phyloP scores from a whole-genome alignment of 2,113 vertebrate genomes.

The Pithys albifrons region DNA sequence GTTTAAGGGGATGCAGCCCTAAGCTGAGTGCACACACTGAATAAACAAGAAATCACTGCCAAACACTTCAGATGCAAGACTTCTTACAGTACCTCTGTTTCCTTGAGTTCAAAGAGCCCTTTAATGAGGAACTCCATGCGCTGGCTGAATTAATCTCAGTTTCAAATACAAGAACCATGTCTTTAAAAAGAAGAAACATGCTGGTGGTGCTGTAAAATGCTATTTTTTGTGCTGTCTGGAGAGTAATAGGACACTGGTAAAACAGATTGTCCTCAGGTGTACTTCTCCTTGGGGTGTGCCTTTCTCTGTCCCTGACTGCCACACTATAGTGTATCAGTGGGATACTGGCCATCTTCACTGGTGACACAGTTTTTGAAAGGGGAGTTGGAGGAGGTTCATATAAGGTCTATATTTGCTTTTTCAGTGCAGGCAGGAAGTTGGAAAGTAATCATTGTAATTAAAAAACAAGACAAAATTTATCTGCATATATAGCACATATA shows the following conservation, averaged over 20 bases:
- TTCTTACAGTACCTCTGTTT: neutral
- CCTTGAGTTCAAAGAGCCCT: neutral
- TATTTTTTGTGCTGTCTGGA: neutral
- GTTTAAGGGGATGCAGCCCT: neutral
- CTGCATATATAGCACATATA: neutral
- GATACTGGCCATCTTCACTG: neutral
- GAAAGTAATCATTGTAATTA: neutral
- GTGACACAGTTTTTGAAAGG: neutral
- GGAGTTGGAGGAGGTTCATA: neutral
- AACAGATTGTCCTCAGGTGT: neutral
- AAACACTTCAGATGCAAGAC: neutral
- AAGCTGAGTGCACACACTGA: neutral
- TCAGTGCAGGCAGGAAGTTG: neutral
- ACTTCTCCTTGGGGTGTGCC: neutral
- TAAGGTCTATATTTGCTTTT: neutral
- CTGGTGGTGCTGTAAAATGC: neutral
- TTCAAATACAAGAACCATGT: neutral
- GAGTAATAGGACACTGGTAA: neutral
- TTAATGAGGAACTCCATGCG: neutral
- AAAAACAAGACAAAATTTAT: neutral
- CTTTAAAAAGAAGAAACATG: neutral
- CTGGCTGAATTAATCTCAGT: neutral
- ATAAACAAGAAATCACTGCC: neutral
- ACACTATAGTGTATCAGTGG: fast-evolving
- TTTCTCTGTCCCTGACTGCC: neutral